Percentiles rank a stretch among this genome's conserved stretches.
Conservation (phyloP, 1,140 invertebrate species). For the Danaus melanippus region DNA sequence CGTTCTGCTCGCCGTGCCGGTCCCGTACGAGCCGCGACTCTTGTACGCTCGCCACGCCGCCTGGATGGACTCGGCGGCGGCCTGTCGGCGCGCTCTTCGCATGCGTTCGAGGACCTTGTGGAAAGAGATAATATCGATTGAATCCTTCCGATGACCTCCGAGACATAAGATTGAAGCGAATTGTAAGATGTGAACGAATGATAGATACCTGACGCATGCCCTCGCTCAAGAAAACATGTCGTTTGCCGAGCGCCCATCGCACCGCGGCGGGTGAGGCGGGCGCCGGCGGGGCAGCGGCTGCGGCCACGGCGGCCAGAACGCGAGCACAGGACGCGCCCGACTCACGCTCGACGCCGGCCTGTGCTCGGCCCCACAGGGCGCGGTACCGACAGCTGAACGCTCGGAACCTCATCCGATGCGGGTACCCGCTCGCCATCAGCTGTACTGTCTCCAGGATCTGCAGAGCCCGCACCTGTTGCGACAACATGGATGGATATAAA, state of each 20-base stretch:
- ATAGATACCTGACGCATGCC: constrained; percentile 83
- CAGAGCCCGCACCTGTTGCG: constrained; percentile 85
- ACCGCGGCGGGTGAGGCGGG: constrained; percentile 75
- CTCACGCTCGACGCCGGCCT: constrained; percentile 88
- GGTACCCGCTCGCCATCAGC: constrained; percentile 93
- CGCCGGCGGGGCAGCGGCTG: constrained; percentile 45
- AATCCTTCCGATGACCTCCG: neutral
- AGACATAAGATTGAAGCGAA: no score
- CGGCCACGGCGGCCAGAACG: constrained; percentile 88
- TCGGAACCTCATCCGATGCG: constrained; percentile 95
- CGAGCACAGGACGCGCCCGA: constrained; percentile 79
- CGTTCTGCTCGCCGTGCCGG: constrained; percentile 14
- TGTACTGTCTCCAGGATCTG: constrained; percentile 96
- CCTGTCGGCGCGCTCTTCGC: constrained; percentile 81
- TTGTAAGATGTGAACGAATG: no score
- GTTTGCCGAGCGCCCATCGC: constrained; percentile 92
- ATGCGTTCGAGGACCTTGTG: constrained; percentile 77
- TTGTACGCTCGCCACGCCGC: constrained; percentile 83
- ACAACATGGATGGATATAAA: neutral
- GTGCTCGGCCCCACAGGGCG: constrained; percentile 80
- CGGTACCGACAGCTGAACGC: constrained; percentile 92
- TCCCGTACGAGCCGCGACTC: constrained; percentile 38
- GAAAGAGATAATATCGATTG: constrained; percentile 20
- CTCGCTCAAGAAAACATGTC: constrained; percentile 95
- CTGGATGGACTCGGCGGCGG: constrained; percentile 85